phyloP scores from a whole-genome alignment of 2,113 vertebrate genomes.

The Verasper variegatus region DNA sequence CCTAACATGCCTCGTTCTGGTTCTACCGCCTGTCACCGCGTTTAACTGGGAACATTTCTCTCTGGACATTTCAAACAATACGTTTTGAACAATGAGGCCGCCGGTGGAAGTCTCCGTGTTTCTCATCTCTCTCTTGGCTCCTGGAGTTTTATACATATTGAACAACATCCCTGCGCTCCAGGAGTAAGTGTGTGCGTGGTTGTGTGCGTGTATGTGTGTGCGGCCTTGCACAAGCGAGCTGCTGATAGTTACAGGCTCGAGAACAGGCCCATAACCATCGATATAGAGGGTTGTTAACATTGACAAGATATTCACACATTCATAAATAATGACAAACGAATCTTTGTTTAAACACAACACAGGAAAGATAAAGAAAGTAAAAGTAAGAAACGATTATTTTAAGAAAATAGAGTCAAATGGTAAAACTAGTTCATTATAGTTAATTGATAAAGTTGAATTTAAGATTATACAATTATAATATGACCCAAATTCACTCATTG shows the following conservation, averaged over 20 bases:
- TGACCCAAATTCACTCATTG: no score
- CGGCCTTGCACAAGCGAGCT: background rate
- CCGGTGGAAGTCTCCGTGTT: conserved; percentile 77
- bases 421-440: no score
- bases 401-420: no score
- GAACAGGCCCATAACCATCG: background rate
- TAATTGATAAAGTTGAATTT: no score
- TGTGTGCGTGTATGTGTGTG: conserved; percentile 76
- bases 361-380: no score
- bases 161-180: conserved; percentile 81
- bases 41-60: conserved; percentile 25
- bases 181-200: conserved; percentile 88
- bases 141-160: conserved; percentile 82
- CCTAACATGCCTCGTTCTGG: conserved; percentile 42
- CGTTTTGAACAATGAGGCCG: conserved; percentile 77
- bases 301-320: background rate
- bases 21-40: background rate
- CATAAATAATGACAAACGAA: no score
- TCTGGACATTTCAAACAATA: background rate
- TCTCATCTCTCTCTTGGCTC: conserved; percentile 83
- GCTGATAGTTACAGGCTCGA: background rate
- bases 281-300: background rate
- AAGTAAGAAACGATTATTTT: no score
- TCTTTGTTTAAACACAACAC: no score
- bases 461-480: no score